Base-by-base conservation (phyloP, 2,888 invertebrate genomes). In the Orthosia incerta region DNA sequence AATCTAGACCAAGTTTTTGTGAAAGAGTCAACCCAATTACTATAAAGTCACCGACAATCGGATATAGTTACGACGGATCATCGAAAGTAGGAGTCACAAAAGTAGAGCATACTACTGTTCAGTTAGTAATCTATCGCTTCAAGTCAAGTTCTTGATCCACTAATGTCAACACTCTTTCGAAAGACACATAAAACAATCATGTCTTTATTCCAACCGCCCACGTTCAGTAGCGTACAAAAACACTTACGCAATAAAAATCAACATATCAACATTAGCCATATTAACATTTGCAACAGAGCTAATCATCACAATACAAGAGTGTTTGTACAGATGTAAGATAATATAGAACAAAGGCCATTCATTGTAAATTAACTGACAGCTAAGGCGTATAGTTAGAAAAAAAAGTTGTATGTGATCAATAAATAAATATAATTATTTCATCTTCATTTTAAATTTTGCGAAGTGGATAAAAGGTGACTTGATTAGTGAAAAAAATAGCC, bases 341-440 rank as follows among this genome's bases (percentile, higher is more conserved):
- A 73, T 71, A 66, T 45, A 70, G 72, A 84, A 88, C 86, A 89
- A 89, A 84, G 82, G 56, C 82, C 79, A 88, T 88, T 88, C 84
- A 88, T 89, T 88, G 88, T 80, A 88, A 89, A 88, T 88, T 79
- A 76, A 76, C 80, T 85, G 86, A 82, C 86, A 82, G 77, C 81
- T 74, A 46, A 71, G 68, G 73, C 15, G 85, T 84, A 80, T 59
- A 69, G 86, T 76, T 50, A 39, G 61, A 66, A 20, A 76, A 82
- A 77, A 61, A 82, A 85, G 66, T 12, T 48, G 55, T 45, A 56
- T 72, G 20, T 60, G 65, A 83, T 79, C 56, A 60, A 63, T 82
- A 78, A 20, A 78, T 82, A 64, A 72, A 64, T 67, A 23, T 57
- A 53, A 62, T 66, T 57, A 53, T 82, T 82, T 50, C 20, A 46